Conservation (phyloP, 2,888 invertebrate species). For the Fragum sueziense region DNA sequence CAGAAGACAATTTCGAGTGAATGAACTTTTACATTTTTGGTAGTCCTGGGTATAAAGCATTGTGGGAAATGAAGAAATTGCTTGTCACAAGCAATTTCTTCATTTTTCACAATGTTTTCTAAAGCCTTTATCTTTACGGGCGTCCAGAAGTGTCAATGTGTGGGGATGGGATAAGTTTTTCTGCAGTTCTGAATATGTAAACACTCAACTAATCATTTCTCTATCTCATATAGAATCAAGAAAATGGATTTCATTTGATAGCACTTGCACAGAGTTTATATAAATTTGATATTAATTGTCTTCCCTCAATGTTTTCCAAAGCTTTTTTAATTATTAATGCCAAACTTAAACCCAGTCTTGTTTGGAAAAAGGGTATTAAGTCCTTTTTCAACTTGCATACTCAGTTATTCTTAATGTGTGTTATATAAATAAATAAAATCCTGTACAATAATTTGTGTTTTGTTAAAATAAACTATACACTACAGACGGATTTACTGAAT, state of each 20-base stretch:
- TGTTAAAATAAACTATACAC: background rate
- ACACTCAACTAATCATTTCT: no score
- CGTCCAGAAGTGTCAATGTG: background rate
- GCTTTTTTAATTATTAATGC: background rate
- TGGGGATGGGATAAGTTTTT: background rate
- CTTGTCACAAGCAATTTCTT: background rate
- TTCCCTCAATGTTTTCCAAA: no score
- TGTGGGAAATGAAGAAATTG: background rate
- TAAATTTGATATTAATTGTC: background rate
- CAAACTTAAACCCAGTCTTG: background rate
- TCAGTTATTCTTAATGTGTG: no score
- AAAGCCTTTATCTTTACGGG: background rate
- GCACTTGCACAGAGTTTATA: conserved; percentile 1
- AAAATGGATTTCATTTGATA: background rate
- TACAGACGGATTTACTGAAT: conserved; percentile 39
- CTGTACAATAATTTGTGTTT: background rate
- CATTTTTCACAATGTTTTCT: background rate
- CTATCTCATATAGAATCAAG: no score
- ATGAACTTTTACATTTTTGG: background rate
- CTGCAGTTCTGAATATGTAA: no score
- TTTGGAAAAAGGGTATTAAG: no score
- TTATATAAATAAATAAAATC: background rate
- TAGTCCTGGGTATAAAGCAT: background rate
- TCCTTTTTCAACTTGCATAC: background rate
- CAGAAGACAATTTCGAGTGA: background rate